Evolutionary conservation across 2,113 vertebrate species (phyloP).

Genomic region (Paradisaea rubra): DNA sequence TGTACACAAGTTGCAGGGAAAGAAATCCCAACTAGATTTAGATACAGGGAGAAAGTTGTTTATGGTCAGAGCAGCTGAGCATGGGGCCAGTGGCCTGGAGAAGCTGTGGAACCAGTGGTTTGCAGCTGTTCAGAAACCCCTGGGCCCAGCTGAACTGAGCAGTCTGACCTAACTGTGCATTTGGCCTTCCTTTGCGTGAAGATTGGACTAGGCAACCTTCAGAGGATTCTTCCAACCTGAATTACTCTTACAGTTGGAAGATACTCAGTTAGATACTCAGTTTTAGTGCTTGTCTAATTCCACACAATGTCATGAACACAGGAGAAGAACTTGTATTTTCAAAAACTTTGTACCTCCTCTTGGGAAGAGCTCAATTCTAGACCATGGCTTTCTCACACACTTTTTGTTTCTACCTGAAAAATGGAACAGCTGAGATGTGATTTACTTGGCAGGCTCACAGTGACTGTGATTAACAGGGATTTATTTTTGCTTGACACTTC

Average conservation of each 20-base stretch:
- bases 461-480: neutral
- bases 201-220: neutral
- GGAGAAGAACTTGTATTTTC: neutral
- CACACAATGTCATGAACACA: neutral
- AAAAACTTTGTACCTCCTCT: neutral
- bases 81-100: neutral
- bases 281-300: neutral
- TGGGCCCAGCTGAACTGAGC: neutral
- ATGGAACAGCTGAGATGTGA: neutral
- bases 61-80: neutral
- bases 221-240: neutral
- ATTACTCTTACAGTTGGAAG: neutral
- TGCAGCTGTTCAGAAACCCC: neutral
- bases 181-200: neutral
- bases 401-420: slow-evolving; percentile 8
- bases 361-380: neutral
- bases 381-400: neutral
- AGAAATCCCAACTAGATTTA: neutral
- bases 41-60: neutral
- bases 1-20: neutral
- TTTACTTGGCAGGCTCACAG: neutral
- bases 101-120: neutral
- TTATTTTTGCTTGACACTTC: slow-evolving; percentile 31
- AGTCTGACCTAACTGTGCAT: neutral
- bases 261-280: neutral